A percentile compares a stretch with the other conserved stretches of the same genome.
phyloP scores from a whole-genome alignment of 35 echinoderm and acorn worm genomes.

The Ophioderma brevispina region DNA sequence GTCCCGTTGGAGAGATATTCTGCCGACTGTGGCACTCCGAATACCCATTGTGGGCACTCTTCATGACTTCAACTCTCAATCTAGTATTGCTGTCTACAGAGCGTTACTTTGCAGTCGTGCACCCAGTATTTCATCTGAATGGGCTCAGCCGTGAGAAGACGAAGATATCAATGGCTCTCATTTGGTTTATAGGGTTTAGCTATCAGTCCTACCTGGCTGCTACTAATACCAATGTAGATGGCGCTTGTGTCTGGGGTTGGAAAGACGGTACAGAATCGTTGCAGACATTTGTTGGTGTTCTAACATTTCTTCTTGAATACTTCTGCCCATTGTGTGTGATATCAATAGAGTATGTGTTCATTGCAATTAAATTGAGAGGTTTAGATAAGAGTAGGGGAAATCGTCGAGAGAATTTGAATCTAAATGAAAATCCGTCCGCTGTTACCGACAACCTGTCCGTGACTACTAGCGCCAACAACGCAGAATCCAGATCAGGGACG shows the following conservation, averaged over 20 bases:
- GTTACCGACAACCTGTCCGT: neutral
- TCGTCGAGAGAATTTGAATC: neutral
- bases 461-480: neutral
- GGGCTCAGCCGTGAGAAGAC: neutral
- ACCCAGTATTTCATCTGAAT: neutral
- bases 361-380: neutral
- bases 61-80: slow-evolving; percentile 23
- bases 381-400: neutral
- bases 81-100: slow-evolving; percentile 14
- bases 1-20: neutral
- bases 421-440: neutral
- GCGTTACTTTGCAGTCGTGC: neutral
- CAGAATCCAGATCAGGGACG: neutral
- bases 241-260: neutral
- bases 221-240: neutral
- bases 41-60: neutral
- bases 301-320: slow-evolving; percentile 18
- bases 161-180: neutral
- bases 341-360: neutral
- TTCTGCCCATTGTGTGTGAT: neutral
- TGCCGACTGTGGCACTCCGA: neutral
- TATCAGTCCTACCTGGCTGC: neutral
- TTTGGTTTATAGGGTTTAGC: neutral
- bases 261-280: neutral
- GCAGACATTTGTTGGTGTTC: slow-evolving; percentile 19